A percentile compares a stretch with the other conserved stretches of the same genome.
These are phyloP conservation scores for Cassiopea andromeda DNA, from an alignment of 30 jellyfish, hydroid and myxozoan genomes.

Conservation along the genomic window DNA sequence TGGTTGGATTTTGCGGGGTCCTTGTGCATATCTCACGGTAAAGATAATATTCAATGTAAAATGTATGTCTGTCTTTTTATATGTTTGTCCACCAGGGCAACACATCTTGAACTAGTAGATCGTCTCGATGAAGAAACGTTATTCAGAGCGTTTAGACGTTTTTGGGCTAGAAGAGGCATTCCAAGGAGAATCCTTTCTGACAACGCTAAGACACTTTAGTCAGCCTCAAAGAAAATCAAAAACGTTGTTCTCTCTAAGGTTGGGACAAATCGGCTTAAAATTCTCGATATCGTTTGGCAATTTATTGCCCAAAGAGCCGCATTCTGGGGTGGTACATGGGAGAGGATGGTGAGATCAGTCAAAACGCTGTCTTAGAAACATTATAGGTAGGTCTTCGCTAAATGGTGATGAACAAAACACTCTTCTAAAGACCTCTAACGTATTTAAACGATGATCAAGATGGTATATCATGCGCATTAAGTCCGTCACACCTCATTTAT, in stretches of 20 bases:
- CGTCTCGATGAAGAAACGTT: constrained; percentile 20
- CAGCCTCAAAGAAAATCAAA: constrained; percentile 46
- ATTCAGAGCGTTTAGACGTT: constrained; percentile 38
- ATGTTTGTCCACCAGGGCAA: constrained; percentile 56
- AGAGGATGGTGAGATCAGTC: constrained; percentile 41
- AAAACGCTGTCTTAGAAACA: constrained; percentile 38
- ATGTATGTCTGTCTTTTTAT: constrained; percentile 12
- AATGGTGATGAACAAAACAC: constrained; percentile 35
- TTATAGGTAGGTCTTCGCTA: constrained; percentile 47
- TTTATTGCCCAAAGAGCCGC: constrained; percentile 42
- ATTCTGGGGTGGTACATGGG: constrained; percentile 32
- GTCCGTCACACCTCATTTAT: constrained; percentile 50
- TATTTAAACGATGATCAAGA: constrained; percentile 48
- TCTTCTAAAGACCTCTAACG: constrained; percentile 19
- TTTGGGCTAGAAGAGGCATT: constrained; percentile 53
- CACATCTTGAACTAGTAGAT: constrained; percentile 38
- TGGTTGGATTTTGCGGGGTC: constrained; percentile 59
- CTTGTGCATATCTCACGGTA: background rate
- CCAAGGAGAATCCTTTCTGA: constrained; percentile 44
- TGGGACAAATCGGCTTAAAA: background rate
- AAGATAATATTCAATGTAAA: background rate
- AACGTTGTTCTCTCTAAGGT: constrained; percentile 8
- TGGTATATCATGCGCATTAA: constrained; percentile 45
- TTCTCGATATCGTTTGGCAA: background rate
- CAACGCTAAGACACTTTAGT: constrained; percentile 48